phyloP scores from a whole-genome alignment of 2,113 vertebrate species.

The Gadus macrocephalus region DNA sequence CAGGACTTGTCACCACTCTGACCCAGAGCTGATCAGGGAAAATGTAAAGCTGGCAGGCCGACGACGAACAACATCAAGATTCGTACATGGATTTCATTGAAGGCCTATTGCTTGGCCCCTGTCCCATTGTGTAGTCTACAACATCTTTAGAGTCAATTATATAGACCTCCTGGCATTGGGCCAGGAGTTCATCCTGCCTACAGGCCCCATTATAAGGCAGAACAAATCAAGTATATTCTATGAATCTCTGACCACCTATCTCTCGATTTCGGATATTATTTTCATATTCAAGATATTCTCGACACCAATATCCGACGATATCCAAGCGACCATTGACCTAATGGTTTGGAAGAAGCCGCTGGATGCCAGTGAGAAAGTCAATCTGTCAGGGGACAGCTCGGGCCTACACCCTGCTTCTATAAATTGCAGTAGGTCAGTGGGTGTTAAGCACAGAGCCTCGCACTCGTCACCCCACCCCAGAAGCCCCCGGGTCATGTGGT shows the following conservation, averaged over 20 bases:
- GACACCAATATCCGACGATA: too few species aligned
- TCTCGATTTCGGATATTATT: too few species aligned
- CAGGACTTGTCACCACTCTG: not conserved
- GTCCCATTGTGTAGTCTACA: too few species aligned
- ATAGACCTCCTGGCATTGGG: too few species aligned
- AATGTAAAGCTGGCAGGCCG: slow-evolving; percentile 29
- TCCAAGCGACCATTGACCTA: not conserved
- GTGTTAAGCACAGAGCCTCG: not conserved
- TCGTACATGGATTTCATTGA: slow-evolving; percentile 3
- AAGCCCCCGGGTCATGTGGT: too few species aligned
- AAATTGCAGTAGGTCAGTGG: slow-evolving; percentile 73
- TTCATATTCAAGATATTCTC: too few species aligned
- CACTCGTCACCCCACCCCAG: too few species aligned
- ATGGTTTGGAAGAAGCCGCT: not conserved
- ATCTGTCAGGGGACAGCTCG: slow-evolving; percentile 57
- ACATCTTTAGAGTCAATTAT: too few species aligned
- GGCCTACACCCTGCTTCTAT: slow-evolving; percentile 67
- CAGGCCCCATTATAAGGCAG: not conserved
- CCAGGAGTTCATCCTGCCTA: too few species aligned
- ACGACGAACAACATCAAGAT: slow-evolving; percentile 22
- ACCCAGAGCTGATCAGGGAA: not conserved
- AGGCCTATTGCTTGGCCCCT: too few species aligned
- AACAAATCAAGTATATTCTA: not conserved
- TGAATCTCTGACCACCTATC: not conserved
- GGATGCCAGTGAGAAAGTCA: slow-evolving; percentile 41